phyloP scores from a whole-genome alignment of 2,888 invertebrate genomes.

The Metalampra italica region DNA sequence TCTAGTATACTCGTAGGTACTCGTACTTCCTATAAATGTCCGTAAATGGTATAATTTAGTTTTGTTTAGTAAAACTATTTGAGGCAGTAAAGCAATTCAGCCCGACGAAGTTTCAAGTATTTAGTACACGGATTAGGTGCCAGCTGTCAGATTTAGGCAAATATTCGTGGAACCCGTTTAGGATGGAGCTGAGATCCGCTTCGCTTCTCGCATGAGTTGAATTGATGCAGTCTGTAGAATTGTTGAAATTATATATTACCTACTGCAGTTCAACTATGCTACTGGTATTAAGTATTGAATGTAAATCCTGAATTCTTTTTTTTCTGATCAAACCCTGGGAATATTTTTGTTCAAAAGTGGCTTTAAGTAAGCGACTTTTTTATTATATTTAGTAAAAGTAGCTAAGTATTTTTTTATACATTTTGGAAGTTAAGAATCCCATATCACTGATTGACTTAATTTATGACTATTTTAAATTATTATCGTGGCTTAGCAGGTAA shows the following conservation, averaged over 20 bases:
- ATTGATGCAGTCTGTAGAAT: conserved; percentile 43
- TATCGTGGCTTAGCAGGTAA: no score
- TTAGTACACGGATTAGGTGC: conserved; percentile 40
- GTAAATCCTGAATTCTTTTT: no score
- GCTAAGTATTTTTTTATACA: no score
- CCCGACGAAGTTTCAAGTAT: conserved; percentile 11
- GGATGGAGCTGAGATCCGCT: conserved; percentile 39
- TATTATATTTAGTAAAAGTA: no score
- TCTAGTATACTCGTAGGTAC: no score
- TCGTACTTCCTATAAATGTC: neutral
- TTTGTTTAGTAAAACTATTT: neutral
- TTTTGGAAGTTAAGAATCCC: no score
- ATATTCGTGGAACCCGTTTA: conserved; percentile 42
- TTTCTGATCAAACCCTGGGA: no score
- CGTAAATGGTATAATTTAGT: neutral
- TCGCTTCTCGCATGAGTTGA: conserved; percentile 67
- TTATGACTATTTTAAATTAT: no score
- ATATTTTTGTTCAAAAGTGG: no score
- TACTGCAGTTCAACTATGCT: neutral
- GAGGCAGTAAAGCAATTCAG: neutral
- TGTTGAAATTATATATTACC: conserved; percentile 14
- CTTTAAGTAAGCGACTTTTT: no score
- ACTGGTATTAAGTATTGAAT: no score
- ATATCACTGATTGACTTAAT: no score
- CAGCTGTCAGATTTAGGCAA: conserved; percentile 65